phyloP scores from a whole-genome alignment of 2,797 vertebrate genomes.

The Pipistrellus kuhlii region DNA sequence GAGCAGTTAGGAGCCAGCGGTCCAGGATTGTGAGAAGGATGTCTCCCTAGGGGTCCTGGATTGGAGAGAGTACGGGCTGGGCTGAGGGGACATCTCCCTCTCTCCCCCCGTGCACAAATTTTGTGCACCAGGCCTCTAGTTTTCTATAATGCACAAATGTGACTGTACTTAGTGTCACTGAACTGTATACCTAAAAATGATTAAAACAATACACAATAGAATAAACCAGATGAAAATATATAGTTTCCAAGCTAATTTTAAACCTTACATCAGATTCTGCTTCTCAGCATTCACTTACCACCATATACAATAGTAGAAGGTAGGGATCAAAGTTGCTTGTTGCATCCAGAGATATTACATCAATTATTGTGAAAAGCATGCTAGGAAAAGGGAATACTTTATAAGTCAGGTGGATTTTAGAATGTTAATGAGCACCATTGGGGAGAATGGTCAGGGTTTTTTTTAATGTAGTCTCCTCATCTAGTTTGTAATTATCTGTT shows the following conservation, averaged over 20 bases:
- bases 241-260: conserved; percentile 58
- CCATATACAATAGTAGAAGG: background rate
- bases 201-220: background rate
- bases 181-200: conserved; percentile 15
- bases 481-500: conserved; percentile 28
- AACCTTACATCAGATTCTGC: conserved; percentile 9
- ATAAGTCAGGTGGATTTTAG: background rate
- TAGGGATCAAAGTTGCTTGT: conserved; percentile 28
- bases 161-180: conserved; percentile 36
- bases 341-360: background rate
- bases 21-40: too few species aligned
- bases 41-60: too few species aligned
- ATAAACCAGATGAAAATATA: conserved; percentile 20
- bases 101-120: too few species aligned
- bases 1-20: too few species aligned
- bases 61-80: too few species aligned
- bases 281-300: conserved; percentile 49
- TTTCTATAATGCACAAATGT: background rate
- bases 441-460: background rate
- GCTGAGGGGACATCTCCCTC: too few species aligned
- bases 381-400: conserved; percentile 17
- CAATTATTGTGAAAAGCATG: conserved; percentile 34
- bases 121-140: too few species aligned
- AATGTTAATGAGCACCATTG: background rate
- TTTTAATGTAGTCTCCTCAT: background rate